Evolutionary conservation across 2,888 invertebrate species (phyloP).

Genomic region (Keiferia lycopersicella): DNA sequence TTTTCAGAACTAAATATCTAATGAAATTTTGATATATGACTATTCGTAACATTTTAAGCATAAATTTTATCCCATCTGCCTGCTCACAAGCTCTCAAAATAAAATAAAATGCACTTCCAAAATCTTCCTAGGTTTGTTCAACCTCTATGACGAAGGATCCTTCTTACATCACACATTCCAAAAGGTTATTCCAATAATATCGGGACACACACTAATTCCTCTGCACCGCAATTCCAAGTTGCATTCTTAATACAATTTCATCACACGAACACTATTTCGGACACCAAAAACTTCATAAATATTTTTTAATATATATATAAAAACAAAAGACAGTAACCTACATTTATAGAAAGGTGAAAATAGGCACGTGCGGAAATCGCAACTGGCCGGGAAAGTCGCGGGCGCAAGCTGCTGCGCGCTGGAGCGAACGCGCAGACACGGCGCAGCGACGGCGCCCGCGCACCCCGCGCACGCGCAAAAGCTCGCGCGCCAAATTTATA

Average conservation of each 20-base stretch:
- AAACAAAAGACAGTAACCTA: background rate
- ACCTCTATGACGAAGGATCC: background rate
- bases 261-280: background rate
- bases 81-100: no score
- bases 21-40: no score
- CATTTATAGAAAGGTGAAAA: slow-evolving; percentile 1
- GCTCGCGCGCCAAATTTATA: slow-evolving; percentile 50
- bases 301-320: background rate
- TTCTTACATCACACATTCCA: background rate
- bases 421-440: slow-evolving; percentile 5
- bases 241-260: background rate
- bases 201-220: background rate
- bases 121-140: no score
- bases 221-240: background rate
- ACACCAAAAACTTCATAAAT: background rate
- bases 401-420: slow-evolving; percentile 28
- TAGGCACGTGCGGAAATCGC: background rate
- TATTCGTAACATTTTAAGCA: no score
- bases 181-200: background rate
- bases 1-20: no score
- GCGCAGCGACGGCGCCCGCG: slow-evolving; percentile 12
- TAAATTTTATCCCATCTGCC: no score
- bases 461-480: slow-evolving; percentile 26
- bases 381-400: slow-evolving; percentile 18
- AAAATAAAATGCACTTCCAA: no score